phyloP scores from a whole-genome alignment of 2,797 vertebrate genomes.

The Smutsia gigantea region DNA sequence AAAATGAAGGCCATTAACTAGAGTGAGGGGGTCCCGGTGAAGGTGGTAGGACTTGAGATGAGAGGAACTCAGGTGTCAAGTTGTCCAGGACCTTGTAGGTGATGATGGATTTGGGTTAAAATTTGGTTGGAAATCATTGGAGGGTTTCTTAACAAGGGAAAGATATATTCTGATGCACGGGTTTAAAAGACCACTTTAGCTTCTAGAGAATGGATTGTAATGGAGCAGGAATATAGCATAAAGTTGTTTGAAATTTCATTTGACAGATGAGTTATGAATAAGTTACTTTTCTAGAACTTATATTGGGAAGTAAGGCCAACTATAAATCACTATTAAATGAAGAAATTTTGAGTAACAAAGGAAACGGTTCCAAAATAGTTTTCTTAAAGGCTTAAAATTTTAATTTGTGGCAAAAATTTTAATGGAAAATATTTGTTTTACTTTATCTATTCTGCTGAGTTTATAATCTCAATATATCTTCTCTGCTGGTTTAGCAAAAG shows the following conservation, averaged over 20 bases:
- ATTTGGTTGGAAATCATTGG: not conserved
- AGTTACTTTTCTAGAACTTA: not conserved
- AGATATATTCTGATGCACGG: not conserved
- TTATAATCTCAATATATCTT: constrained; percentile 31
- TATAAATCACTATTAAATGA: constrained; percentile 64
- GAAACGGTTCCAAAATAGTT: constrained; percentile 27
- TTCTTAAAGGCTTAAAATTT: constrained; percentile 18
- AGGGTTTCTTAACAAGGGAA: not conserved
- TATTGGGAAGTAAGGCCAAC: constrained; percentile 24
- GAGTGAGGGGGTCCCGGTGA: not conserved
- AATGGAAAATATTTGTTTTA: constrained; percentile 1
- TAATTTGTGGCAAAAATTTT: constrained; percentile 44
- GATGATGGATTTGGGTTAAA: not conserved
- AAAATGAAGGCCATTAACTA: not conserved
- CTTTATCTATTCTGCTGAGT: not conserved
- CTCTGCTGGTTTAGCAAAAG: constrained; percentile 31
- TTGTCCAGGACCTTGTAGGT: not conserved
- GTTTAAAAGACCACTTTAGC: not conserved
- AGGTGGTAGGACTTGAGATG: not conserved
- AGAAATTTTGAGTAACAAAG: constrained; percentile 1
- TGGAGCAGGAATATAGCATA: not conserved
- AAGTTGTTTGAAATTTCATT: not conserved
- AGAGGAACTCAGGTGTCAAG: not conserved
- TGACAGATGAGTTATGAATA: not conserved
- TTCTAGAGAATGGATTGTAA: not conserved